Percentiles rank a stretch among this genome's conserved stretches.
Conservation (phyloP, 2,888 invertebrate species). For the Zele albiditarsus region DNA sequence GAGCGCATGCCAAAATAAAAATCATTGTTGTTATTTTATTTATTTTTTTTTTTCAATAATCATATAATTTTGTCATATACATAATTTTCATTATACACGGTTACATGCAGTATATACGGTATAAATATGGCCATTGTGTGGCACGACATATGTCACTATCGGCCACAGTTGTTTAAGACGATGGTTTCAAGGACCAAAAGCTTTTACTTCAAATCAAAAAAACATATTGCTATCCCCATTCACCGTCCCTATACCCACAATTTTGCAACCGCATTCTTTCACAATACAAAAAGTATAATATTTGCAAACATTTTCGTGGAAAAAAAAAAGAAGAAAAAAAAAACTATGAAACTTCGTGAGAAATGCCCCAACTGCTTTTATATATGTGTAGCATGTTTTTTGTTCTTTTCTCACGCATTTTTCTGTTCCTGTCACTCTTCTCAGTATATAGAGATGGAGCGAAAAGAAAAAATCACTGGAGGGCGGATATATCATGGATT, state of each 20-base stretch:
- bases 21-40: neutral
- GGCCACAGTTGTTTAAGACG: neutral
- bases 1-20: neutral
- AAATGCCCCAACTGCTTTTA: conserved; percentile 31
- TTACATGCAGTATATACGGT: too few relatives aligned
- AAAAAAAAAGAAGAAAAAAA: conserved; percentile 52
- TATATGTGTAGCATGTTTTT: conserved; percentile 18
- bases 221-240: neutral
- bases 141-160: neutral
- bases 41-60: too few relatives aligned
- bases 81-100: too few relatives aligned
- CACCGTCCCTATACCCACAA: neutral
- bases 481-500: conserved; percentile 33
- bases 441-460: neutral
- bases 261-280: conserved; percentile 15
- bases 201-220: neutral
- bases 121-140: neutral
- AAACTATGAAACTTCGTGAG: conserved; percentile 38
- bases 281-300: conserved; percentile 53
- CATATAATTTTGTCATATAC: too few relatives aligned
- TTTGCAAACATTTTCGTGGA: conserved; percentile 63
- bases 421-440: conserved; percentile 33
- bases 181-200: neutral
- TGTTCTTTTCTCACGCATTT: neutral
- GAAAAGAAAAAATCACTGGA: conserved; percentile 6